Conservation (phyloP, 2,113 vertebrate genomes). For the Donacobius atricapilla region DNA sequence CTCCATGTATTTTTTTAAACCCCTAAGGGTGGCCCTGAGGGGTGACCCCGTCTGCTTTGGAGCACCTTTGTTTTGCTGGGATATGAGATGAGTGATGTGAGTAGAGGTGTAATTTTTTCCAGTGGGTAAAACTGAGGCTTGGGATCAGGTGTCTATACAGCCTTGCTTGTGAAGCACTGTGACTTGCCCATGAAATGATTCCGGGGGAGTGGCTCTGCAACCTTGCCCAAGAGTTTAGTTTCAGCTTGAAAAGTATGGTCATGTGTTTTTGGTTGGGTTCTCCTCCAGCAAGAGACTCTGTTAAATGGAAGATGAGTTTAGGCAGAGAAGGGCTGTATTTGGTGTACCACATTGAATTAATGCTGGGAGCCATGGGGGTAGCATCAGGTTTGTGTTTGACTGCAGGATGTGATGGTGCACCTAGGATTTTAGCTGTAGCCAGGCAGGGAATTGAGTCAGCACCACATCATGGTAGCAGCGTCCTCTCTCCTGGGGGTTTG, state of each 20-base stretch:
- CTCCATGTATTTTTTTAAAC: accelerated
- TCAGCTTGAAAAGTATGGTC: neutral
- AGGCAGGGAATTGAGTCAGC: neutral
- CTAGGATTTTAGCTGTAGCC: neutral
- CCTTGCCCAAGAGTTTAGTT: neutral
- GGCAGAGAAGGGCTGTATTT: neutral
- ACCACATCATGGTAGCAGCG: neutral
- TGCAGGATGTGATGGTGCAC: neutral
- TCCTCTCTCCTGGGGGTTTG: neutral
- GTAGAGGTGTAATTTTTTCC: neutral
- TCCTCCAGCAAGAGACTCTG: neutral
- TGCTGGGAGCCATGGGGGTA: accelerated
- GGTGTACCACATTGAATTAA: accelerated
- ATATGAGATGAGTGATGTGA: neutral
- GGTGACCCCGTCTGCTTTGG: neutral
- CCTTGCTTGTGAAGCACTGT: neutral
- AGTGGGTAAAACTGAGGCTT: neutral
- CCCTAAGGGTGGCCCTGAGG: neutral
- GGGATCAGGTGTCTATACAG: neutral
- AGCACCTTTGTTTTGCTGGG: neutral
- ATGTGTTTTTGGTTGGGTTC: accelerated
- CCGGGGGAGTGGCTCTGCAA: neutral
- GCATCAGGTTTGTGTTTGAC: neutral
- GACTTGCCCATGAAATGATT: neutral
- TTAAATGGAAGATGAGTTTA: neutral